Base-by-base conservation (phyloP, 2,797 vertebrate genomes). In the Crypturellus tataupa region DNA sequence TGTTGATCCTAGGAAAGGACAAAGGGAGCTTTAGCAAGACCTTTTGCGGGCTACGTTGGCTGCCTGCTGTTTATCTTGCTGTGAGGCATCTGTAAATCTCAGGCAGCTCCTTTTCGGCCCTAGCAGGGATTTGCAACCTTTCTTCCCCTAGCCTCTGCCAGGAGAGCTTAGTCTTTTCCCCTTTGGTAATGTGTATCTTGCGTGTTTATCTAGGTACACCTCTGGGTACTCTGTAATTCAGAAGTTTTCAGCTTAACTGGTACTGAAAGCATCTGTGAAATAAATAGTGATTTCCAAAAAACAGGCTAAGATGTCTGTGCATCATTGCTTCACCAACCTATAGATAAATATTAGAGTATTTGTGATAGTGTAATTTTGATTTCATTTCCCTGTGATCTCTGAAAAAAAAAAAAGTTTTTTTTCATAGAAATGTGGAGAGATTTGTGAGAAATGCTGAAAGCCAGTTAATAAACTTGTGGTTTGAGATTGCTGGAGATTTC, bases 301-400 rank as follows among this genome's bases (percentile, higher is more conserved):
- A 8, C 17, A 23, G 21, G 3, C 4, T 15, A 39, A 76, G 25
- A 18, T 39, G 9, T 40, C 31, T 35, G 24, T 49, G 27, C 31
- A 40, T 23, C 24, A 10, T 33, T 62, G 60, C 14, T 20, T 42
- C 76, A 69, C 3, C 17, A 12, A 33, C 4, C 6, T 20, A 5
- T 0, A 46, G 33, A 8, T 7, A 20, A 39, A 42, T 37, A 40
- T 1, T 67, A 3, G 2, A 2, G 39, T 55, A 24, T 7, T 56
- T 55, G 23, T n/a, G 42, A 6, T 11, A 24, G 10, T 33, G 55
- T 20, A 55, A 17, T 21, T 75, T 83, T 49, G 29, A 2, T 65
- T 80, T 78, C 16, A 23, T 77, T 85, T 89, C 12, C 20, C 19
- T 31, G 31, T 80, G 39, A 55, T 1, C 3, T 59, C 21, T 29